phyloP scores from a whole-genome alignment of 64 coral and sea anemone genomes.

The Platygyra sinensis region DNA sequence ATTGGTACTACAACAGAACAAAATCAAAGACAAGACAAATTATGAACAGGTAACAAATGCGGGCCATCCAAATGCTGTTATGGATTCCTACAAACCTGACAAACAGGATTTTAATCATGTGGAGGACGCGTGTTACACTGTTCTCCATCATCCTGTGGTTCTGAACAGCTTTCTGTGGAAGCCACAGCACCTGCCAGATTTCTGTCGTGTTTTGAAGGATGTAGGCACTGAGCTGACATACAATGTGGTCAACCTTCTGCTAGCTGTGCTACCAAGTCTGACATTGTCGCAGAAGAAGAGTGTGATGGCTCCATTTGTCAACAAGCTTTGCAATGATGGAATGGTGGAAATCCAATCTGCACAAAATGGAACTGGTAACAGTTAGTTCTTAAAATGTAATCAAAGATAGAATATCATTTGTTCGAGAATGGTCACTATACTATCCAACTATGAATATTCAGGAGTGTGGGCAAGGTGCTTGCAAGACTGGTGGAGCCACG shows the following conservation, averaged over 20 bases:
- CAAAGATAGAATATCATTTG: too few species aligned
- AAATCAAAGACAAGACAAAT: background rate
- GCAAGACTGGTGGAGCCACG: too few species aligned
- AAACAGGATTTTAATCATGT: background rate
- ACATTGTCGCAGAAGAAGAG: background rate
- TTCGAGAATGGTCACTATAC: too few species aligned
- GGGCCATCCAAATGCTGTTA: background rate
- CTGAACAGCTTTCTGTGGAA: constrained; percentile 33
- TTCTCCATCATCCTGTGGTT: constrained; percentile 37
- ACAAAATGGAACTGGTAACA: constrained; percentile 8
- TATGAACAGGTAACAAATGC: background rate
- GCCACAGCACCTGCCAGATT: background rate
- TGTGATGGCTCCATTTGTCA: constrained; percentile 13
- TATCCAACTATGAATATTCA: too few species aligned
- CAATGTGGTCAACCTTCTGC: background rate
- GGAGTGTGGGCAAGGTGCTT: too few species aligned
- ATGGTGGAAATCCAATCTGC: constrained; percentile 11
- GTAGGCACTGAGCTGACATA: background rate
- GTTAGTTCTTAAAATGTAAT: too few species aligned
- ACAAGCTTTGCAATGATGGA: background rate
- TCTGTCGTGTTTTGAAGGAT: background rate
- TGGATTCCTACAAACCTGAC: background rate
- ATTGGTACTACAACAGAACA: background rate
- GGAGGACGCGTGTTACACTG: background rate
- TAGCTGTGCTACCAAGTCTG: background rate